Evolutionary conservation across 2,888 invertebrate genomes (phyloP).

Genomic region (Muscina levida): DNA sequence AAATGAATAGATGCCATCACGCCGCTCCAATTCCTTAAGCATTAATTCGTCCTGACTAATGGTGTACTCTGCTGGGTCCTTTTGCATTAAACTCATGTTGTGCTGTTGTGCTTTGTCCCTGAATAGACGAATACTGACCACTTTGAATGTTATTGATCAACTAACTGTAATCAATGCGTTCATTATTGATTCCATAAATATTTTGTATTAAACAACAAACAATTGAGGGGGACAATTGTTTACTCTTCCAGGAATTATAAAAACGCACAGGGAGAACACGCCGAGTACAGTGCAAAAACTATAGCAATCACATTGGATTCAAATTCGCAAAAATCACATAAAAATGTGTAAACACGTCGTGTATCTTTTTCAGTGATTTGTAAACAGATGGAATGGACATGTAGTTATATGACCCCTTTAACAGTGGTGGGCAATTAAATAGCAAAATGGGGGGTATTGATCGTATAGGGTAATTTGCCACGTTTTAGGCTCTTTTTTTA

Average conservation of each 20-base stretch:
- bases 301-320: no score
- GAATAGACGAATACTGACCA: no score
- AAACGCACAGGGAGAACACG: no score
- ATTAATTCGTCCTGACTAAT: constrained; percentile 63
- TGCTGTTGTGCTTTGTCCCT: background rate
- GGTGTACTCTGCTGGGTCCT: constrained; percentile 6
- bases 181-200: background rate
- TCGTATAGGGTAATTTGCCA: no score
- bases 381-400: constrained; percentile 5
- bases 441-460: no score
- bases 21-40: constrained; percentile 67
- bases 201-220: background rate
- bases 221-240: constrained; percentile 17
- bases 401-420: background rate
- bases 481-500: no score
- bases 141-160: no score
- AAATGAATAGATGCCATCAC: constrained; percentile 69
- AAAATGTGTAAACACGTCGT: background rate
- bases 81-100: constrained; percentile 32
- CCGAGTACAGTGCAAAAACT: background rate
- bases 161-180: background rate
- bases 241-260: constrained; percentile 3
- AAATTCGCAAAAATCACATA: no score
- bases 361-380: background rate
- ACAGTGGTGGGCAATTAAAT: background rate